Evolutionary conservation across 2,113 vertebrate species (phyloP).

Genomic region (Erythrolamprus reginae): DNA sequence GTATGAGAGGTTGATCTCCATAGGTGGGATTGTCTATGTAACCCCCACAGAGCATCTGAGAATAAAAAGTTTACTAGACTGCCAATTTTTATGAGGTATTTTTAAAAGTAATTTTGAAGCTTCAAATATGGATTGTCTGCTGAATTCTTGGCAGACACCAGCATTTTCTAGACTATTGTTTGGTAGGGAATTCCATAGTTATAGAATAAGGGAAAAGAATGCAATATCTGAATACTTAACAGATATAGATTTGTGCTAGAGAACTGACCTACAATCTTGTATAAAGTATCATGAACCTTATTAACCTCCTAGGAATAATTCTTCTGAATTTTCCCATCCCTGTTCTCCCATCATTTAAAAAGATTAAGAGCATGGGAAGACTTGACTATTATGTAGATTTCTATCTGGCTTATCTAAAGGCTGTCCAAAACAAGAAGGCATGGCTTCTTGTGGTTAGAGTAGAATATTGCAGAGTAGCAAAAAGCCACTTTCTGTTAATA

Average conservation of each 20-base stretch:
- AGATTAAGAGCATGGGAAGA: not conserved
- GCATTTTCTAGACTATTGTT: not conserved
- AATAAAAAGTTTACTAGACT: not conserved
- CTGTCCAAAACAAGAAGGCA: not conserved
- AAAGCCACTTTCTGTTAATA: not conserved
- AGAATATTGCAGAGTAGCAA: not conserved
- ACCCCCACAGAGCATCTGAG: not conserved
- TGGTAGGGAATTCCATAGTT: not conserved
- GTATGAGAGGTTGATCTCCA: not conserved
- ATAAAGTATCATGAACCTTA: not conserved
- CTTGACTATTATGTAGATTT: not conserved
- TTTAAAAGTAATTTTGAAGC: not conserved
- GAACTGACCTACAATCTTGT: not conserved
- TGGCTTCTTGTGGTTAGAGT: not conserved
- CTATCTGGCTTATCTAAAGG: not conserved
- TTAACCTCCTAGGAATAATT: not conserved
- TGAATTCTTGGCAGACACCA: not conserved
- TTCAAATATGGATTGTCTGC: not conserved
- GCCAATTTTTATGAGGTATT: not conserved
- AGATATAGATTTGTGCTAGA: not conserved
- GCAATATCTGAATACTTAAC: not conserved
- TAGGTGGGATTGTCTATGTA: not conserved
- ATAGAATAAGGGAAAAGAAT: not conserved
- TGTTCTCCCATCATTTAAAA: not conserved
- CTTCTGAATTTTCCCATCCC: not conserved